phyloP scores from a whole-genome alignment of 2,888 invertebrate genomes.

The Meteorus colon region DNA sequence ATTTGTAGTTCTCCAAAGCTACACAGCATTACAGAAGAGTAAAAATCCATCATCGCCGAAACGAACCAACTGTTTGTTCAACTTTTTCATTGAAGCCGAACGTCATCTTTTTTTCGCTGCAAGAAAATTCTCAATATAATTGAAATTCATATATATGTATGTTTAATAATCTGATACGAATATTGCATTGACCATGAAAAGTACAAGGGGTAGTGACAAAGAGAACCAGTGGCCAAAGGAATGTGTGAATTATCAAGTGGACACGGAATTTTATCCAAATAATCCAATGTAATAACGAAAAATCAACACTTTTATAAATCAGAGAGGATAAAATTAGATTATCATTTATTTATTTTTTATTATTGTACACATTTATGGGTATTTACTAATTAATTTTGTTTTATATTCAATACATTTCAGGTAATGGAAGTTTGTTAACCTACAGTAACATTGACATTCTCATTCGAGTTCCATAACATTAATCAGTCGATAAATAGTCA shows the following conservation, averaged over 20 bases:
- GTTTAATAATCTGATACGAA: neutral
- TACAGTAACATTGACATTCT: constrained; percentile 5
- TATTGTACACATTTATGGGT: neutral
- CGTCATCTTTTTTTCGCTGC: neutral
- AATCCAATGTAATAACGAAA: constrained; percentile 32
- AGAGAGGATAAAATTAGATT: constrained; percentile 17
- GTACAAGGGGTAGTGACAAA: constrained; percentile 56
- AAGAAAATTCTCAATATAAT: neutral
- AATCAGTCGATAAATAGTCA: neutral
- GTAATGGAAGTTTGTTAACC: neutral
- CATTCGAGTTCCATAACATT: neutral
- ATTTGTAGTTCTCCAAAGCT: no score
- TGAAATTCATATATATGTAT: neutral
- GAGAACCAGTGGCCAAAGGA: constrained; percentile 59
- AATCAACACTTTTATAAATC: neutral
- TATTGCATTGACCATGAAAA: constrained; percentile 31
- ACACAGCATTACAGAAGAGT: neutral
- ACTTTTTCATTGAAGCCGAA: neutral
- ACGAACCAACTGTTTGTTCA: constrained; percentile 1
- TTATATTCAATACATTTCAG: neutral
- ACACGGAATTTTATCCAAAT: constrained; percentile 15
- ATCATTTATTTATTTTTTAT: neutral
- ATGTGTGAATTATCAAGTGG: constrained; percentile 15
- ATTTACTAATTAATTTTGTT: no score
- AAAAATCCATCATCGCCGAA: neutral